Base-by-base conservation (phyloP, 1,140 invertebrate species). In the Mylabris phalerata region DNA sequence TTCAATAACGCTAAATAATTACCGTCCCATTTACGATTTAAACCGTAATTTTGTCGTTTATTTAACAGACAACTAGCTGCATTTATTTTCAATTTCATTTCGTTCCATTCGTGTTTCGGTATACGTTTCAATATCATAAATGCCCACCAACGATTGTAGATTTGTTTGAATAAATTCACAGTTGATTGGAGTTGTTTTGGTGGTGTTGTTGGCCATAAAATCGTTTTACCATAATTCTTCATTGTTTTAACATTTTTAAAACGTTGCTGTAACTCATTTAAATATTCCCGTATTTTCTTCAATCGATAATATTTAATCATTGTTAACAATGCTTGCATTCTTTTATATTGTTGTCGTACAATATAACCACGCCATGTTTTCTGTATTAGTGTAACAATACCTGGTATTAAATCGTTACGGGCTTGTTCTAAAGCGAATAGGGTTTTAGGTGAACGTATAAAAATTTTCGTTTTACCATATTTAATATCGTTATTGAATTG, bases 401-500 rank as follows among this genome's bases (percentile, higher is more conserved):
- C 84, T 0, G 93, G 93, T 47, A 98, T 88, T 60, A 91, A 81
- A 54, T 87, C 84, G 50, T 86, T 87, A 59, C 90, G 79, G 44
- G 85, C 81, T 68, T 88, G 84, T 77, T 98, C 95, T 63, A 98
- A 73, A 1, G 84, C 79, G 72, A 97, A 96, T 2, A 98, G 75
- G 0, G 94, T 97, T 63, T 84, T 84, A 1, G 96, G 95, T 11
- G 88, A 86, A 66, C 93, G 82, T 64, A 98, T 93, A 67, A 98
- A 98, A 46, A 98, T 83, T 76, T 98, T 98, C 2, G 93, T 96
- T 62, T 91, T 88, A 7, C 95, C 95, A 67, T 91, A 96, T 69
- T 91, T 90, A 3, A 97, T 93, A 71, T 98, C 95, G 59, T 86
- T 72, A 0, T 78, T 75, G 58, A 95, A 87, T 24, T 84, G 81